A percentile compares a stretch with the other conserved stretches of the same genome.
Evolutionary conservation across 2,888 invertebrate species (phyloP).

Genomic region (Fissipunctia ypsillon): DNA sequence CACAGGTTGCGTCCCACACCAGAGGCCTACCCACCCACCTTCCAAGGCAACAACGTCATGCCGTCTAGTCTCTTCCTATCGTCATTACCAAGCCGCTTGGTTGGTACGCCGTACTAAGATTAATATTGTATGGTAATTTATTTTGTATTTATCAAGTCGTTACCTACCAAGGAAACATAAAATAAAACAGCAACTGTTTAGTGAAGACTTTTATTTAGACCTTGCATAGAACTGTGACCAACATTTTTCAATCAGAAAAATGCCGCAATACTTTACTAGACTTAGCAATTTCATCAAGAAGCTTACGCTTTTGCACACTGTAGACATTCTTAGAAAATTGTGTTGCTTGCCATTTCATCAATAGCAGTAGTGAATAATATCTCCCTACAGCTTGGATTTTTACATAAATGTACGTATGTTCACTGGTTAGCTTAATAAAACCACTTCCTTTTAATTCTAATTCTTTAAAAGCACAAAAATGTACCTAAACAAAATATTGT

Average conservation of each 20-base stretch:
- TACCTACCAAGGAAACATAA: background rate
- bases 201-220: background rate
- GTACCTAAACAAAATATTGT: background rate
- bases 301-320: background rate
- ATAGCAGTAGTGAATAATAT: background rate
- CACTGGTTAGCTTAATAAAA: background rate
- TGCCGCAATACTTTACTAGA: background rate
- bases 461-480: background rate
- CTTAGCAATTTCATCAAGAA: conserved; percentile 12
- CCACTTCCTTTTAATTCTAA: background rate
- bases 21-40: too few relatives aligned
- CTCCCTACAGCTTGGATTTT: background rate
- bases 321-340: conserved; percentile 3
- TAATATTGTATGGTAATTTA: background rate
- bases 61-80: too few relatives aligned
- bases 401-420: background rate
- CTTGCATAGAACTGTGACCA: background rate
- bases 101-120: too few relatives aligned
- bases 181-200: background rate
- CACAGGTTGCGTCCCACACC: too few relatives aligned
- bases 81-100: too few relatives aligned
- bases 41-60: too few relatives aligned
- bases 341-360: background rate
- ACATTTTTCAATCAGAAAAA: conserved; percentile 14
- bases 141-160: background rate